Conservation (phyloP, 2,797 vertebrate species). For the Amblyopsis hoosieri region DNA sequence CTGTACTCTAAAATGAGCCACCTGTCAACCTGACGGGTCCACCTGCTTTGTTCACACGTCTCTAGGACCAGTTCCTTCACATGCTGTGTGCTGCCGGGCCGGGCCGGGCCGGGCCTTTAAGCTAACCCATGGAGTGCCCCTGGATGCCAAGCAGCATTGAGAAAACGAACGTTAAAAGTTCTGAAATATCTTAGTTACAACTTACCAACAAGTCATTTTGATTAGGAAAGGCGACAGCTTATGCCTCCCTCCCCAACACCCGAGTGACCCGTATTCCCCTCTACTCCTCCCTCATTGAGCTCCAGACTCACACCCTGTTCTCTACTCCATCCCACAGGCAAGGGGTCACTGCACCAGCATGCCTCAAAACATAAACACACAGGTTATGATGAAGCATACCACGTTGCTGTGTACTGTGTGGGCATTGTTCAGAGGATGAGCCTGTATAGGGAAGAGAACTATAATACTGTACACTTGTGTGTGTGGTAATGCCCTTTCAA, state of each 20-base stretch:
- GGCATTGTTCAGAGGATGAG: conserved; percentile 63
- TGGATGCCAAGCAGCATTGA: conserved; percentile 14
- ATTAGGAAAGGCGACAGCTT: no score
- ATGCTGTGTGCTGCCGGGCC: background rate
- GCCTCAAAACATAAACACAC: conserved; percentile 60
- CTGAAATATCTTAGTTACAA: conserved; percentile 34
- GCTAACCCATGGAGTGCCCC: conserved; percentile 45
- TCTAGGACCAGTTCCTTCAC: conserved; percentile 16
- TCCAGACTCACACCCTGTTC: no score
- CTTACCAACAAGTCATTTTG: background rate
- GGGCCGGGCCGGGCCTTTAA: background rate
- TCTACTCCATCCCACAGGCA: conserved; percentile 29
- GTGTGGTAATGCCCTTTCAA: background rate
- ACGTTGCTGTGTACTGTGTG: conserved; percentile 49
- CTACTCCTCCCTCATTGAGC: no score
- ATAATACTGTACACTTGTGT: conserved; percentile 10
- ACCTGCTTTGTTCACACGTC: conserved; percentile 21
- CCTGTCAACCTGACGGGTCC: conserved; percentile 14
- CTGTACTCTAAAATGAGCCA: no score
- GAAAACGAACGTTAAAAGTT: conserved; percentile 16
- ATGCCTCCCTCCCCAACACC: no score
- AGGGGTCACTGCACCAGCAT: conserved; percentile 69
- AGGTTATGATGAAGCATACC: conserved; percentile 67
- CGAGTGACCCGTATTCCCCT: no score
- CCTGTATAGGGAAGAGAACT: conserved; percentile 43